Evolutionary conservation across 30 jellyfish, hydroid and myxozoan species (phyloP), one percentile per base, ranked within the genome.

Genomic region (Chrysaora quinquecirrha): DNA sequence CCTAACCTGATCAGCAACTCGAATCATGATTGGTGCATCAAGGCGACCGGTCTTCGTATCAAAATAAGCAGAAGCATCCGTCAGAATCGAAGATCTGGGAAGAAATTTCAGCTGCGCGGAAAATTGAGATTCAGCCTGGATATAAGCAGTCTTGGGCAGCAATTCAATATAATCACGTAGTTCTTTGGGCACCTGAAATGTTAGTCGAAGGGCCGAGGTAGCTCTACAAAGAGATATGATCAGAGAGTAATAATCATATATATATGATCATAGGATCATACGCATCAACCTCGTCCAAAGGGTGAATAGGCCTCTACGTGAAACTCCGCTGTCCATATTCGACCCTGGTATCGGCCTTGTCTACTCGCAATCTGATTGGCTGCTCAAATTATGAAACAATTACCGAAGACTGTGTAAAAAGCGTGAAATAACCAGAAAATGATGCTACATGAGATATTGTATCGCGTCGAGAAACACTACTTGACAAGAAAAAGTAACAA

Each of bases 1-100:
- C n/a, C n/a, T 19, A 19, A 94, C 99, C 97, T 94, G 99, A 65
- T 94, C 97, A 24, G 99, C 99, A n/a, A 94, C 97, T 31, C 97
- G 86, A 6, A 94, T 76, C 33, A 84, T 66, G 38, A 94, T 84
- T n/a, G 97, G 97, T 35, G 94, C 87, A 20, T 87, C 94, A 33
- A 84, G 81, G 34, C 31, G 56, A 0, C 90, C 91, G 18, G 68
- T 67, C 3, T 78, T 75, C 46, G 49, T 67, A 54, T 94, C 77
- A 29, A 75, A 60, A 33, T 52, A 82, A 25, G 84, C 35, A 19
- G 81, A 56, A 19, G 95, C 99, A 83, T 94, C 95, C 3, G 75
- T 33, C 11, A 73, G 71, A 27, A 94, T 56, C 11, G 97, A 22
- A 23, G 71, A 29, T 32, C 99, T 84, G 2, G 99, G 99, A 0